Conservation (phyloP, 2,888 invertebrate genomes). For the Drosophila fulvimacula region DNA sequence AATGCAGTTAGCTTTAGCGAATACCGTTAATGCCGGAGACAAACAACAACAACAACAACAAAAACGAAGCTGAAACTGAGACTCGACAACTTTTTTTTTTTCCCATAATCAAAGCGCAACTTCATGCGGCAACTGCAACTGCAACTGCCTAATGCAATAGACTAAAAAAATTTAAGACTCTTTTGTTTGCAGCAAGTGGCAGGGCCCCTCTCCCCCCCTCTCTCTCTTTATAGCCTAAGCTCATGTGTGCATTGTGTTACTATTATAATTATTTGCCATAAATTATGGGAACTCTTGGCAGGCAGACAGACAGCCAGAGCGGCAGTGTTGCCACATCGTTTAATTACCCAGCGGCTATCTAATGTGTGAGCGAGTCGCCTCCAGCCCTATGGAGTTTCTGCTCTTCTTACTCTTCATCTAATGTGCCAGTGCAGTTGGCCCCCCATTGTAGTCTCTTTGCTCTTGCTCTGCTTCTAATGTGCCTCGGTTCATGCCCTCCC, state of each 20-base stretch:
- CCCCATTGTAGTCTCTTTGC: not conserved
- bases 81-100: slow-evolving; percentile 6
- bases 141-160: slow-evolving; percentile 53
- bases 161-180: slow-evolving; percentile 76
- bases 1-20: slow-evolving; percentile 68
- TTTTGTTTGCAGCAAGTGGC: slow-evolving; percentile 56
- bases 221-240: not conserved
- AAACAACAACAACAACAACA: slow-evolving; percentile 18
- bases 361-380: slow-evolving; percentile 19
- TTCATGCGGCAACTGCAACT: slow-evolving; percentile 52
- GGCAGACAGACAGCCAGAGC: slow-evolving; percentile 4
- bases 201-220: not conserved
- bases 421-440: not conserved
- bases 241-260: slow-evolving; percentile 65
- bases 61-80: slow-evolving; percentile 16
- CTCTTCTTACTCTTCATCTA: not conserved
- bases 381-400: not conserved
- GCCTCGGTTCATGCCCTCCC: not conserved
- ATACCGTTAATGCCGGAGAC: slow-evolving; percentile 64
- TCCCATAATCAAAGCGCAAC: slow-evolving; percentile 75
- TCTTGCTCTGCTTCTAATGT: slow-evolving; percentile 3
- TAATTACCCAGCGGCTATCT: slow-evolving; percentile 68
- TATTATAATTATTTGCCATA: slow-evolving; percentile 77
- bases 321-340: slow-evolving; percentile 72
- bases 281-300: slow-evolving; percentile 69